Evolutionary conservation across 2,113 vertebrate species (phyloP), one percentile per base, ranked within the genome.

Genomic region (Sciurus niger): DNA sequence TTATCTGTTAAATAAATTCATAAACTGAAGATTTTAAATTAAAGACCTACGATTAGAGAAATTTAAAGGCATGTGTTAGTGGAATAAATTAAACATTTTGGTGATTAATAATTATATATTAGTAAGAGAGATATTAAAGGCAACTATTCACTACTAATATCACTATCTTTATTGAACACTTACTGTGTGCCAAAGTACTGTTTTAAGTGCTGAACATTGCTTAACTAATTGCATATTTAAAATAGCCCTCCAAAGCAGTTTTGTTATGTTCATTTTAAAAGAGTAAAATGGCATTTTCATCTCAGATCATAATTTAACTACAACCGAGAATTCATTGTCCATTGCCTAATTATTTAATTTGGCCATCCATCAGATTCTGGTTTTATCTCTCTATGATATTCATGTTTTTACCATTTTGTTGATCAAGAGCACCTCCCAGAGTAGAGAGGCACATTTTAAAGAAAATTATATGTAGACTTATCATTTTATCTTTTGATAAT

Each of bases 101-200:
- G 43, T 2, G 78, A n/a, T 73, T 8, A 89, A 74, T 92, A 84
- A 46, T 96, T 97, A 60, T 94, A 65, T 93, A 63, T 95, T 84
- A 48, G 34, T 55, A 8, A 91, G 55, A 68, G 72, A 89, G 60
- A 20, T 82, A 79, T 68, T 46, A 79, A 73, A 34, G 13, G 83
- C 40, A 32, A 92, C 46, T 68, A 92, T 65, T 80, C 68, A 88
- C 2, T 85, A 32, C 3, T 89, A 67, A 6, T 28, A 34, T 46
- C 32, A 46, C 2, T 83, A 86, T 20, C n/a, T 68, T 89, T 93
- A 40, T 89, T 32, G n/a, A 93, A 37, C 11, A 90, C 17, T 85
- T 73, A 46, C 0, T 17, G 34, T 53, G 30, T 68, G 10, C 10
- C 20, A 72, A 43, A 14, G 12, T 40, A 90, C n/a, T 93, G 8